Evolutionary conservation across 2,113 vertebrate genomes (phyloP).

Genomic region (Coracopsis vasa): DNA sequence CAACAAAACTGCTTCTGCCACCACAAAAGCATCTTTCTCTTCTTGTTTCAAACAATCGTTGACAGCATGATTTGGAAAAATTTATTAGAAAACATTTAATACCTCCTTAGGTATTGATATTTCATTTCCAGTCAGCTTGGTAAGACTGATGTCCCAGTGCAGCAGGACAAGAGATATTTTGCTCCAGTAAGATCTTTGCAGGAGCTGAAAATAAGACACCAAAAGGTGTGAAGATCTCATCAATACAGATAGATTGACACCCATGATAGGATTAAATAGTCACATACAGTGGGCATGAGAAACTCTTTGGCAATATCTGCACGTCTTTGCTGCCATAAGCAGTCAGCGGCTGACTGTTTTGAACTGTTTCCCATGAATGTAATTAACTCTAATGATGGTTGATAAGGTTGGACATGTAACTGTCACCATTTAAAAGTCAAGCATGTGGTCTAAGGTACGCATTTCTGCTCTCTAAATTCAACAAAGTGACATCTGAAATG

Average conservation of each 20-base stretch:
- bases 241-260: background rate
- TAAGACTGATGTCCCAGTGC: background rate
- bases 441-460: background rate
- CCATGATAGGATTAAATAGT: background rate
- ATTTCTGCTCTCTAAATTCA: background rate
- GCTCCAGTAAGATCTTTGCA: background rate
- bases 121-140: background rate
- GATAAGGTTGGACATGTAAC: background rate
- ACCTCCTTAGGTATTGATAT: background rate
- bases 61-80: background rate
- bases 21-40: background rate
- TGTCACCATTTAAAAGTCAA: background rate
- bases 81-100: background rate
- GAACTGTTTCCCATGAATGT: background rate
- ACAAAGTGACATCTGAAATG: background rate
- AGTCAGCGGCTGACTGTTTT: background rate
- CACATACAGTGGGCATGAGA: background rate
- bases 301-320: background rate
- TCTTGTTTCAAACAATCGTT: background rate
- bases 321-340: background rate
- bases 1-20: background rate
- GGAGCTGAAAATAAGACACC: background rate
- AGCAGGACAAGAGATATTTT: background rate
- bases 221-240: background rate
- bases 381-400: background rate